These are phyloP conservation scores for Paguma larvata DNA, from an alignment of 2,797 vertebrate genomes.

Conservation along the genomic window DNA sequence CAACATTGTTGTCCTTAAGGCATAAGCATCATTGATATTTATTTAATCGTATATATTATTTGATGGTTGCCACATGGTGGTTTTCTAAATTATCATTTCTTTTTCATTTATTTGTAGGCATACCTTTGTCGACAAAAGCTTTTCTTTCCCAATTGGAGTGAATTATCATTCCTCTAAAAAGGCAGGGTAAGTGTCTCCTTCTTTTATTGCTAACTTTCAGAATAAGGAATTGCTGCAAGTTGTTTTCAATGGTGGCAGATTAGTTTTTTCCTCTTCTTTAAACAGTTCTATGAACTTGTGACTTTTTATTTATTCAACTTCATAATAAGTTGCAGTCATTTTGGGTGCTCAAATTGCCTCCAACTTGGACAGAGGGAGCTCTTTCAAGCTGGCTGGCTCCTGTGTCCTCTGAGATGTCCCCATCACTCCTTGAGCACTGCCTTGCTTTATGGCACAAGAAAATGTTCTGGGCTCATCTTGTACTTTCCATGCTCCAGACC, in stretches of 20 bases:
- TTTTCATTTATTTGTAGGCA: not conserved
- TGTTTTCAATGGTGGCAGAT: not conserved
- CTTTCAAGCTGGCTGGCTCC: not conserved
- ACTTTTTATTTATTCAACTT: not conserved
- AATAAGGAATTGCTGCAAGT: not conserved
- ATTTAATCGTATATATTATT: not conserved
- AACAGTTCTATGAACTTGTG: not conserved
- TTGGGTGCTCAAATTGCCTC: not conserved
- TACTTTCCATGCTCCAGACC: not conserved
- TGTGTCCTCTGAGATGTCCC: not conserved
- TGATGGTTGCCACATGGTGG: not conserved
- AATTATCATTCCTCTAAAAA: not conserved
- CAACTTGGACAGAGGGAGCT: not conserved
- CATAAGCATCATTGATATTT: not conserved
- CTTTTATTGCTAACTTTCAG: conserved; percentile 23
- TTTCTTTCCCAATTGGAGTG: not conserved
- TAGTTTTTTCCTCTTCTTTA: not conserved
- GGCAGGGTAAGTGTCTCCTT: not conserved
- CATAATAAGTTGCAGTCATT: not conserved
- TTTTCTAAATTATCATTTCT: conserved; percentile 17
- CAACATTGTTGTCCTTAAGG: not conserved
- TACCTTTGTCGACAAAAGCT: not conserved
- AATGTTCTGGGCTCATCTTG: not conserved
- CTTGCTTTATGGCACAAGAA: not conserved
- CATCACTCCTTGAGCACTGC: not conserved